Conservation (phyloP, 2,888 invertebrate species). For the Holacanthella duospinosa region DNA sequence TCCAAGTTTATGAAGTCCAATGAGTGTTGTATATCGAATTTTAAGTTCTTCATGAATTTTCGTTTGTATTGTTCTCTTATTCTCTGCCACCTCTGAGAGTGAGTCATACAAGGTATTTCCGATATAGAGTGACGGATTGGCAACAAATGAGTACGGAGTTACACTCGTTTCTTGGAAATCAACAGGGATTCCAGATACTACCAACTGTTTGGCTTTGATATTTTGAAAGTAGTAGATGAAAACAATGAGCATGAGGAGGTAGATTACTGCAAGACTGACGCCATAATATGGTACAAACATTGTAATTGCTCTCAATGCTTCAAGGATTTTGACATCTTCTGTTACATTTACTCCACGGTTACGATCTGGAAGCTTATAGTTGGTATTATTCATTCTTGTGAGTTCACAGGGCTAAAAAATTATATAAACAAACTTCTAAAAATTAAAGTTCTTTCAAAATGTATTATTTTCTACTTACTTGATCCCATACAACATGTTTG, state of each 20-base stretch:
- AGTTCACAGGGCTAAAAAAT: not conserved
- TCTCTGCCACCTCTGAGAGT: not conserved
- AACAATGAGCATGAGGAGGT: not conserved
- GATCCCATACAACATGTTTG: not conserved
- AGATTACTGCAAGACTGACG: not conserved
- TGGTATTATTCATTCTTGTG: not conserved
- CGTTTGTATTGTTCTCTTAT: not conserved
- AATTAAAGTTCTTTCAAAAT: not conserved
- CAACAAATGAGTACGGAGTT: not conserved
- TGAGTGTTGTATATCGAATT: not conserved
- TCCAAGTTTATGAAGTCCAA: not conserved
- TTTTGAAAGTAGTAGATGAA: constrained; percentile 1
- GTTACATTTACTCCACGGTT: not conserved
- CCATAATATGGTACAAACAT: not conserved
- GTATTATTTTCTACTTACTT: not conserved
- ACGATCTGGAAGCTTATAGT: not conserved
- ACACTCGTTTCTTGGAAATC: not conserved
- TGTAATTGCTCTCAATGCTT: not conserved
- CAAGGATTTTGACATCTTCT: not conserved
- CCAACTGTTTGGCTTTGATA: not conserved
- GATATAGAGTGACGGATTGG: not conserved
- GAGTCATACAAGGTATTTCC: not conserved
- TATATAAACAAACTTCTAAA: not conserved
- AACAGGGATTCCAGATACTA: too few relatives aligned
- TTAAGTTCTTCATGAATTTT: not conserved